Base-by-base conservation (phyloP, 2,888 invertebrate genomes). In the Marronus borbonicus region DNA sequence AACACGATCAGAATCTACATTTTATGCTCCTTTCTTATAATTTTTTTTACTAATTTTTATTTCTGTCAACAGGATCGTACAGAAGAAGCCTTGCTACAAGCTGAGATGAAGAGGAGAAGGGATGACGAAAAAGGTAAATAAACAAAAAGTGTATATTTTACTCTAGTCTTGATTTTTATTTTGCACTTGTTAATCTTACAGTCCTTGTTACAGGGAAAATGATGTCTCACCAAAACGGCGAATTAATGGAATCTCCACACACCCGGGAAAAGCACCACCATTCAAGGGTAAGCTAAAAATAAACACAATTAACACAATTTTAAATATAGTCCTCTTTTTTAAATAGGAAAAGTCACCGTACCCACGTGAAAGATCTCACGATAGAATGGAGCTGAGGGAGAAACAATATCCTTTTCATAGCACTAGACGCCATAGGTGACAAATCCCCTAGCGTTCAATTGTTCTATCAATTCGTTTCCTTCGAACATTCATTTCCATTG, bases 271-370 rank as follows among this genome's bases (percentile, higher is more conserved):
- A 95, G 87, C 94, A 95, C 86, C 91, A 91, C 86, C 93, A 94
- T 85, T 92, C 92, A 88, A 91, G 94, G 90, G 95, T 95, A 90
- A 89, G 12, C 44, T 44, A 44, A 44, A 39, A 44, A 44, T 12
- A 1, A 44, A 44, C 10, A 44, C 12, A 44, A 44, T 12, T 8
- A 12, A 44, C 44, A 12, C 12, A 0, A 8, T 44, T 44, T 12
- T 8, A 44, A 44, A 44, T 44, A 44, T 44, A 12, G 8, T 12
- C 31, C 70, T 80, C 70, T 81, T 76, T 85, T 84, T 87, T 90
- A 90, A 81, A 62, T 90, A 96, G 95, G 95, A 96, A 86, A 94
- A 95, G 86, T 95, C 95, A 65, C 95, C 95, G 5, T 94, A 94
- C 85, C 85, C 89, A 82, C 90, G 94, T 83, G 93, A 94, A 86